Evolutionary conservation across 2,888 invertebrate species (phyloP), one percentile per base, ranked within the genome.

Genomic region (Iphiclides podalirius): DNA sequence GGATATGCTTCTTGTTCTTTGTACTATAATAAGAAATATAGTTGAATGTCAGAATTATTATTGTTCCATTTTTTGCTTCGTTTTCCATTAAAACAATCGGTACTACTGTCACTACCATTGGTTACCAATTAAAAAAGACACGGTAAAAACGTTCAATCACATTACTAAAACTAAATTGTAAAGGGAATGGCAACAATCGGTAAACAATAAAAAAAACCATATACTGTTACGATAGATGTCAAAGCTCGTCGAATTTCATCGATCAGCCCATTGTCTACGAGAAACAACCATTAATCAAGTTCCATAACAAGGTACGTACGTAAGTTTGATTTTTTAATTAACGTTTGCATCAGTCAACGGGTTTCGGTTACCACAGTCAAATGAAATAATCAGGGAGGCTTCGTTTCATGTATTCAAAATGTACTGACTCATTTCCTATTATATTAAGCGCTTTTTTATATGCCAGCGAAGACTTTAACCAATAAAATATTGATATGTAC

Each of bases 311-410:
- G 48, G n/a, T 31, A 20, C n/a, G n/a, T n/a, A 26, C 15, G n/a
- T 17, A 20, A 13, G 12, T 43, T 49, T 49, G 38, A 37, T 49
- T 31, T 47, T 41, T 49, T 49, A 49, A 49, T 43, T 43, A 43
- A 42, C 37, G 43, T 38, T 38, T 23, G 33, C 20, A 43, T 43
- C 48, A n/a, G n/a, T n/a, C n/a, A 9, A 23, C 23, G 16, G 15
- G 11, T 6, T 15, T 11, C 38, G 33, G 23, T 23, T 23, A 34
- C 23, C 13, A 20, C 8, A 4, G 12, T 11, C 23, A 14, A 33
- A 11, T 9, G 11, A 26, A 46, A 41, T 34, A 20, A 23, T 31
- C 28, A 33, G 12, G 26, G 38, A 14, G 9, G 12, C 14, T 23
- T 35, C 26, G 14, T 46, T 16, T 8, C 16, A 2, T 12, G 23